Conservation (phyloP, 2,888 invertebrate genomes). For the Imbricaverruca yamaguchii region DNA sequence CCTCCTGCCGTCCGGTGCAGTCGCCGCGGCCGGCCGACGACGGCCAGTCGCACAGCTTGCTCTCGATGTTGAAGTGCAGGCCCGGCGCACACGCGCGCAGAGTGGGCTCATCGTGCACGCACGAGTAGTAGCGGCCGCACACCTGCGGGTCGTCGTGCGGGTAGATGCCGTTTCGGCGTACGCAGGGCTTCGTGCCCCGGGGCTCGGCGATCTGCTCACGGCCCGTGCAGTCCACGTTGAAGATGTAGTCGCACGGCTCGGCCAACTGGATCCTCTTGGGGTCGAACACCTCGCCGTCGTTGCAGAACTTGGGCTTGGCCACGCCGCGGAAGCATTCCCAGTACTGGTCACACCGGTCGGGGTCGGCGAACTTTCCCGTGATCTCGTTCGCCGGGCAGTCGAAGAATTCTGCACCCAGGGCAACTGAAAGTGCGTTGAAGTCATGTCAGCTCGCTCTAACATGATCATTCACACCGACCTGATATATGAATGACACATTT, state of each 20-base stretch:
- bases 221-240: conserved; percentile 32
- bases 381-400: conserved; percentile 30
- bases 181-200: conserved; percentile 48
- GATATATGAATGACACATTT: no score
- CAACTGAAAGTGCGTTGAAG: background rate
- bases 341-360: conserved; percentile 36
- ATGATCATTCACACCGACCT: no score
- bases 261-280: conserved; percentile 25
- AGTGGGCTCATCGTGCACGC: conserved; percentile 28
- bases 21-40: conserved; percentile 26
- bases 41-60: conserved; percentile 32
- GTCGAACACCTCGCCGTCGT: conserved; percentile 35
- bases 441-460: no score
- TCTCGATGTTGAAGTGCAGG: conserved; percentile 32
- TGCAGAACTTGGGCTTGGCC: conserved; percentile 33
- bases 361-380: conserved; percentile 34
- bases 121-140: conserved; percentile 53
- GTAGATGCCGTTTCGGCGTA: conserved; percentile 77
- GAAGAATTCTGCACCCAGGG: conserved; percentile 29
- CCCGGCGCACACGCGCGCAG: conserved; percentile 27
- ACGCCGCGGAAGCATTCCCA: conserved; percentile 34
- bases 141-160: conserved; percentile 66
- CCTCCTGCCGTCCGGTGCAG: conserved; percentile 23
- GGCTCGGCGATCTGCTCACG: conserved; percentile 32
- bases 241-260: conserved; percentile 34